phyloP scores from a whole-genome alignment of 2,888 invertebrate species.

The Uropetala carovei region DNA sequence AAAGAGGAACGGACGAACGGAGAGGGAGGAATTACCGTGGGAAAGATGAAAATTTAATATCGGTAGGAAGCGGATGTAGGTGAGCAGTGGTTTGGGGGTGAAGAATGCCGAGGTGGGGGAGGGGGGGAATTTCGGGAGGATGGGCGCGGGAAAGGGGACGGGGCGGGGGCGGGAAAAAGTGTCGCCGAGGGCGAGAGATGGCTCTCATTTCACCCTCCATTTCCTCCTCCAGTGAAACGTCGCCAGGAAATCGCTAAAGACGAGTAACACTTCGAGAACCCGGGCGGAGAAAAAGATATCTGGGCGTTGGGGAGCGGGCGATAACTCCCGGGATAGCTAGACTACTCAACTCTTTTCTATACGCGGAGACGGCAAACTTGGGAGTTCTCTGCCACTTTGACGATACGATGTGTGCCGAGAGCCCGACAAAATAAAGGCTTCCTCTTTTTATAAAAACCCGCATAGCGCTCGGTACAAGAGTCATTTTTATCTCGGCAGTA shows the following conservation, averaged over 20 bases:
- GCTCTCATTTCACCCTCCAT: constrained; percentile 41
- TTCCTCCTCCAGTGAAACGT: constrained; percentile 51
- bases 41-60: constrained; percentile 64
- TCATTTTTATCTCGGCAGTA: no score
- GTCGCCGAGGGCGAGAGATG: neutral
- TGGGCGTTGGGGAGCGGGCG: neutral
- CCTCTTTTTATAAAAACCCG: neutral
- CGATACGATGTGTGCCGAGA: neutral
- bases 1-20: neutral
- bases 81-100: neutral
- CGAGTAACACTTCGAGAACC: neutral
- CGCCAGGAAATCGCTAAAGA: constrained; percentile 40
- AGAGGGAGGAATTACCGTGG: constrained; percentile 7
- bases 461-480: no score
- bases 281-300: neutral
- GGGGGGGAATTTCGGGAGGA: neutral
- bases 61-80: neutral
- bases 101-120: neutral
- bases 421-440: neutral
- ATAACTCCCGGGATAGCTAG: constrained; percentile 17
- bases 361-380: neutral
- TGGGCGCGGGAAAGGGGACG: neutral
- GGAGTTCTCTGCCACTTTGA: neutral
- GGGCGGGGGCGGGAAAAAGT: neutral
- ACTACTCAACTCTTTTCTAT: constrained; percentile 5